These are phyloP conservation scores for Hyles lineata DNA, from an alignment of 2,888 invertebrate genomes.

Conservation along the genomic window DNA sequence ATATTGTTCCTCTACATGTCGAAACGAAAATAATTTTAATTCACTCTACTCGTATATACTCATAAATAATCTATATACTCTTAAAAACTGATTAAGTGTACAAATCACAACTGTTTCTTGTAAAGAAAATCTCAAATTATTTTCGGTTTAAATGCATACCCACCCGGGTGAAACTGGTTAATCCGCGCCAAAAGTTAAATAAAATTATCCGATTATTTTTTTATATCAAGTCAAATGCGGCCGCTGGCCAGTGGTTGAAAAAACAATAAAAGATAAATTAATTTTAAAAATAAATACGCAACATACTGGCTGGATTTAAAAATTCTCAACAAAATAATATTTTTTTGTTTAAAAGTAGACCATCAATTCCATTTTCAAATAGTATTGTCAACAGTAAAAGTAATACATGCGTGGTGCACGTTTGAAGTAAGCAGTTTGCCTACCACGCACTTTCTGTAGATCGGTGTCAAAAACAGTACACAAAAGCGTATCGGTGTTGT, in stretches of 20 bases:
- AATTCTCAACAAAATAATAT: not conserved
- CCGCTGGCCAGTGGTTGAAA: no score
- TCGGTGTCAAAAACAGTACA: constrained; percentile 48
- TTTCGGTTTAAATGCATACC: not conserved
- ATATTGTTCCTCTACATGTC: no score
- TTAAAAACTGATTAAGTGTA: no score
- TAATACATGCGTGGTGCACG: constrained; percentile 32
- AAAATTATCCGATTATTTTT: no score
- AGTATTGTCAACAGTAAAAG: no score
- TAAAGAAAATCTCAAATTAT: not conserved
- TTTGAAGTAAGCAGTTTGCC: constrained; percentile 37
- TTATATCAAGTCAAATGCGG: no score
- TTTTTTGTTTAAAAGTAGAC: not conserved
- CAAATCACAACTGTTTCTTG: not conserved
- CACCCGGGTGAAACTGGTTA: no score
- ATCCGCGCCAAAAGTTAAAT: no score
- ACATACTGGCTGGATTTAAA: no score
- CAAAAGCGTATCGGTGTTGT: constrained; percentile 42
- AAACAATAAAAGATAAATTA: not conserved
- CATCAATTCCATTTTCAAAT: constrained; percentile 1
- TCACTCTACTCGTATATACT: no score
- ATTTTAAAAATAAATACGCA: not conserved
- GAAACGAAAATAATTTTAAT: no score
- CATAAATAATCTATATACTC: no score
- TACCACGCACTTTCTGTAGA: constrained; percentile 39